These are phyloP conservation scores for Hormaphis cornu DNA, from an alignment of 1,140 invertebrate genomes.

Conservation along the genomic window DNA sequence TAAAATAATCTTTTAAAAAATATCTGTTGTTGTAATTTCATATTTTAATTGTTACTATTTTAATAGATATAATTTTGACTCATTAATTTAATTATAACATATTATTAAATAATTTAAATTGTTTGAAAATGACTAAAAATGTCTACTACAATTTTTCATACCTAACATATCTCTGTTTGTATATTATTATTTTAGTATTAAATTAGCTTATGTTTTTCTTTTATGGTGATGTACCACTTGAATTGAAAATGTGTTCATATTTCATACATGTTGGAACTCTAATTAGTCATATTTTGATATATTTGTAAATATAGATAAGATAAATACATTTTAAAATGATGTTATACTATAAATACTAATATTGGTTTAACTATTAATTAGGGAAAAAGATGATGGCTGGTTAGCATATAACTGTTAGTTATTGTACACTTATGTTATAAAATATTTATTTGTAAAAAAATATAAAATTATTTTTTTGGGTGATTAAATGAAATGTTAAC, in stretches of 20 bases:
- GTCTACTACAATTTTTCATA: background rate
- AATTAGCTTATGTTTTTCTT: background rate
- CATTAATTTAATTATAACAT: too few species aligned
- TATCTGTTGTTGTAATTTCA: background rate
- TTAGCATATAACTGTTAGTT: constrained; percentile 1
- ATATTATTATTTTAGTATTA: background rate
- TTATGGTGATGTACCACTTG: background rate
- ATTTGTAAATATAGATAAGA: constrained; percentile 8
- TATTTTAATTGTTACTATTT: background rate
- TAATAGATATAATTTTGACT: too few species aligned
- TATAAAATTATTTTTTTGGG: constrained; percentile 26
- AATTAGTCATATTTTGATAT: background rate
- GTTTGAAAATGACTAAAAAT: background rate
- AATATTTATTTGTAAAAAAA: constrained; percentile 6
- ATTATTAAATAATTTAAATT: background rate
- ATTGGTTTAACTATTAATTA: background rate
- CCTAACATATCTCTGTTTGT: background rate
- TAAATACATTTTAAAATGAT: background rate
- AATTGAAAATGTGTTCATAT: constrained; percentile 3
- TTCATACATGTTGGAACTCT: background rate
- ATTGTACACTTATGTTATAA: constrained; percentile 14
- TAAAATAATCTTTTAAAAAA: background rate
- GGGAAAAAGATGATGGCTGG: background rate
- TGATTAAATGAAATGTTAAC: constrained; percentile 24
- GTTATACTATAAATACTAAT: background rate